Base-by-base conservation (phyloP, 2,888 invertebrate species). In the Torymus aiolomorphi region DNA sequence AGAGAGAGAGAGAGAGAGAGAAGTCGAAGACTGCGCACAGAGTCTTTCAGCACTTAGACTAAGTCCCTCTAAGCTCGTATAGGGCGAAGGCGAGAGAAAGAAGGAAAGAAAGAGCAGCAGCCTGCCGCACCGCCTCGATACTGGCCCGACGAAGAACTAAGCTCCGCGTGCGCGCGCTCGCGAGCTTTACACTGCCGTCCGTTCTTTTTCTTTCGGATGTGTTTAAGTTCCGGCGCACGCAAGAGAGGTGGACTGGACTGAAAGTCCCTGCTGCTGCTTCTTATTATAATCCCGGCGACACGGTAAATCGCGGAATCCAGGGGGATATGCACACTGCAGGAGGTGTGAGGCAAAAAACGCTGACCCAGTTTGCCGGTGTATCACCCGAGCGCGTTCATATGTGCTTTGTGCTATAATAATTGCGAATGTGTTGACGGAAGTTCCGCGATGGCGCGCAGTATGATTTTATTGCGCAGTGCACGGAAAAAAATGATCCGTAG, bases 41-140 rank as follows among this genome's bases (percentile, higher is more conserved):
- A 57, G 63, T n/a, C 69, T 69, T 73, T 73, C 72, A 52, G 73
- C 73, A 67, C 80, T 76, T 76, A 57, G 73, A 14, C 73, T 67
- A 76, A 67, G 71, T 71, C 76, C 52, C 72, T 56, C 72, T 80
- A 80, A 80, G 80, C 80, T 73, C 67, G 70, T 57, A 42, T 31
- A 31, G 31, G 31, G 8, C 31, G 31, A 3, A 31, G 31, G 31
- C 8, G 20, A 18, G 31, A 14, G 1, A 42, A 63, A 31, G 62
- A 75, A 20, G 56, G 51, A 11, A 70, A 42, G 31, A 49, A 79
- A 65, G 63, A 56, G 18, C 2, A 18, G 61, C 31, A 31, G 31
- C 31, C 31, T 31, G 31, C 31, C 31, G 24, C 24, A 31, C 31
- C 8, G 31, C 72, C 51, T 69, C 76, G 73, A 80, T 80, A 80